phyloP scores from a whole-genome alignment of 2,888 invertebrate species.

The Macrosoma leucophasiata region DNA sequence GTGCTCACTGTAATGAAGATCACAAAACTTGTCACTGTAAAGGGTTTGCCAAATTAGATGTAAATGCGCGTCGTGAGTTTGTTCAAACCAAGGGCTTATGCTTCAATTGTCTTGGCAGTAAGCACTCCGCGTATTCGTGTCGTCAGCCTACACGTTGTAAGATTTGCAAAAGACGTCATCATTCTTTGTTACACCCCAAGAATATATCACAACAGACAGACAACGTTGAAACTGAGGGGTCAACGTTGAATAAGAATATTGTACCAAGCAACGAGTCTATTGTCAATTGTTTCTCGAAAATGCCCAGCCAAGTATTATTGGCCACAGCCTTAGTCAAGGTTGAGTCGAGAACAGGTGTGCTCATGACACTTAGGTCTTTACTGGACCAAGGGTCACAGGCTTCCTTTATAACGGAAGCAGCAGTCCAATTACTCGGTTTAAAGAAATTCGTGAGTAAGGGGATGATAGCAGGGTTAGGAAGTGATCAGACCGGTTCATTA shows the following conservation, averaged over 20 bases:
- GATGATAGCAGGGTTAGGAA: slow-evolving; percentile 13
- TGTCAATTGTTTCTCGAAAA: background rate
- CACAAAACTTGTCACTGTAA: slow-evolving; percentile 27
- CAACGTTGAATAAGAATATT: background rate
- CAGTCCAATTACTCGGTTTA: slow-evolving; percentile 14
- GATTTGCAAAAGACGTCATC: slow-evolving; percentile 22
- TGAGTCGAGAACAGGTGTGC: slow-evolving; percentile 11
- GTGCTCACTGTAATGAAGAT: slow-evolving; percentile 23
- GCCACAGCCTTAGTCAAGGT: slow-evolving; percentile 28
- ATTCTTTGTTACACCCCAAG: slow-evolving; percentile 22
- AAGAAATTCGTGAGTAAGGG: slow-evolving; percentile 7
- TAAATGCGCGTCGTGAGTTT: slow-evolving; percentile 19
- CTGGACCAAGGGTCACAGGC: slow-evolving; percentile 16
- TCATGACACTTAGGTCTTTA: slow-evolving; percentile 5
- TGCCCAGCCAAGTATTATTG: slow-evolving; percentile 23
- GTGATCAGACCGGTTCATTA: slow-evolving; percentile 5
- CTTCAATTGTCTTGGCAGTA: slow-evolving; percentile 26
- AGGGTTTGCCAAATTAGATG: slow-evolving; percentile 17
- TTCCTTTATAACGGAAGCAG: slow-evolving; percentile 14
- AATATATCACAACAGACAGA: background rate
- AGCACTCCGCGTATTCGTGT: slow-evolving; percentile 25
- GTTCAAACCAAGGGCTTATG: slow-evolving; percentile 21
- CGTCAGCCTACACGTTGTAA: slow-evolving; percentile 14
- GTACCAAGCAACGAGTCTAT: too few relatives aligned
- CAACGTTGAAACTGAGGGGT: slow-evolving; percentile 1